These are phyloP conservation scores for Falco concolor DNA, from an alignment of 2,797 vertebrate species.

Conservation along the genomic window DNA sequence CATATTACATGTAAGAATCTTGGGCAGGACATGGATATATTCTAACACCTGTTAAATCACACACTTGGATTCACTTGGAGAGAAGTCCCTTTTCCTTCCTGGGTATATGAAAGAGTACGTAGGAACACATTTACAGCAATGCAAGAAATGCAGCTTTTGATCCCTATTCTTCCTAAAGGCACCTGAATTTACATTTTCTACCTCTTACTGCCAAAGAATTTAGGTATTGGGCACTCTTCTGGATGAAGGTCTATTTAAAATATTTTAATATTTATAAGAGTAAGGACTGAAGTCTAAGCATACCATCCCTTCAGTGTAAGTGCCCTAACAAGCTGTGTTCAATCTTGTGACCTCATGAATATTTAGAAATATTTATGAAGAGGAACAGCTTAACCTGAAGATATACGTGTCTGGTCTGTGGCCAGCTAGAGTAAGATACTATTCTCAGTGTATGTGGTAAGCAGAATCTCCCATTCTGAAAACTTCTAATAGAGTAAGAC, in stretches of 20 bases:
- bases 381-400: background rate
- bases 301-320: background rate
- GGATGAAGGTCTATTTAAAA: background rate
- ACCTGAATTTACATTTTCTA: background rate
- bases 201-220: background rate
- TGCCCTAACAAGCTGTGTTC: background rate
- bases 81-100: background rate
- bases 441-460: background rate
- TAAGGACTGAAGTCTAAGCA: background rate
- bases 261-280: background rate
- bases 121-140: background rate
- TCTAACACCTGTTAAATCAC: background rate
- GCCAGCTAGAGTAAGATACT: background rate
- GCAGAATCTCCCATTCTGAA: background rate
- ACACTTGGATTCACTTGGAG: background rate
- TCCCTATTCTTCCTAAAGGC: background rate
- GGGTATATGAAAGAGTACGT: background rate
- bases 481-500: background rate
- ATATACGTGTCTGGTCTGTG: background rate
- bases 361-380: background rate
- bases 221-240: background rate
- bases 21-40: background rate
- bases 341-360: background rate
- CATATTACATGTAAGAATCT: fast-evolving
- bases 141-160: background rate